Percentiles rank a stretch among this genome's conserved stretches.
Evolutionary conservation across 1,140 invertebrate species (phyloP).

Genomic region (Drosophila yakuba): DNA sequence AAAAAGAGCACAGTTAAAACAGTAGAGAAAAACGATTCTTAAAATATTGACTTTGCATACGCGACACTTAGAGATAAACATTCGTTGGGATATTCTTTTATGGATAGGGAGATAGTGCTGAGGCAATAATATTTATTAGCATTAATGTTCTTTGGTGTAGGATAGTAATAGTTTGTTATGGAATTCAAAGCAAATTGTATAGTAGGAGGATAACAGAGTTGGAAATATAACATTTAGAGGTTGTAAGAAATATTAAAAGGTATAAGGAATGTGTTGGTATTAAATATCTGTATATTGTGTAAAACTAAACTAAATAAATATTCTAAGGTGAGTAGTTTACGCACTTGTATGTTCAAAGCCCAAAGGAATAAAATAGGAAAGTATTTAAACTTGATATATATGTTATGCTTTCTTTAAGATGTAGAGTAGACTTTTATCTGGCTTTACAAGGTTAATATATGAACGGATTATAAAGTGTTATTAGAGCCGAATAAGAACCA

Average conservation of each 20-base stretch:
- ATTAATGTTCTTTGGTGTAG: conserved; percentile 7
- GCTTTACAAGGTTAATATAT: conserved; percentile 8
- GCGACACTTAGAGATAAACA: conserved; percentile 55
- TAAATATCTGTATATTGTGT: too few relatives aligned
- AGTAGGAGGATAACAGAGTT: background rate
- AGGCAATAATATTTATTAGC: conserved; percentile 12
- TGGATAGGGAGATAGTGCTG: conserved; percentile 6
- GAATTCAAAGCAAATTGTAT: background rate
- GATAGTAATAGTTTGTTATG: background rate
- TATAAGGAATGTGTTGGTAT: background rate
- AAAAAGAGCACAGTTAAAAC: conserved; percentile 53
- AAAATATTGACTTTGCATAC: conserved; percentile 34
- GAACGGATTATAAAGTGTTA: background rate
- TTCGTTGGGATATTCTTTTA: conserved; percentile 17
- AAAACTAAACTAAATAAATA: too few relatives aligned
- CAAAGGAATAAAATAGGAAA: too few relatives aligned
- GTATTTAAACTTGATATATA: too few relatives aligned
- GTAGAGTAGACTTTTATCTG: background rate
- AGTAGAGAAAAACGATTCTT: conserved; percentile 33
- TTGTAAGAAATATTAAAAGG: background rate
- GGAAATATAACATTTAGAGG: background rate
- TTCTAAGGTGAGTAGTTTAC: too few relatives aligned
- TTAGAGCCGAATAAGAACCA: conserved; percentile 9
- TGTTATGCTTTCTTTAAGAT: background rate
- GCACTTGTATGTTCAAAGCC: too few relatives aligned